Evolutionary conservation across 2,888 invertebrate species (phyloP).

Genomic region (Mongoloraphidia duomilia): DNA sequence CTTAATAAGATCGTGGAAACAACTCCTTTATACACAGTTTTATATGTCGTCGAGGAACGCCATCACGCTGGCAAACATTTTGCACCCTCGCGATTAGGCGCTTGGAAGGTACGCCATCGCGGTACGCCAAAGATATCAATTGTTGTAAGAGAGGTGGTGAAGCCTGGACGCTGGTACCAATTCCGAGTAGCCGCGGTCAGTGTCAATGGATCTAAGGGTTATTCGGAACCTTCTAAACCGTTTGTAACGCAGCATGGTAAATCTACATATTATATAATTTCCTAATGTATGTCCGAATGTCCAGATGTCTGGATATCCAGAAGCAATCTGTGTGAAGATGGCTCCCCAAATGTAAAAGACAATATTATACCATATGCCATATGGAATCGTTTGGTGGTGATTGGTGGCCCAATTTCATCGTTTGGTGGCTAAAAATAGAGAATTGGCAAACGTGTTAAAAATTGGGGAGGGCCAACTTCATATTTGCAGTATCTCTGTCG

Average conservation of each 20-base stretch:
- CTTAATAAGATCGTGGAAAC: neutral
- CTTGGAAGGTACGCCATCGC: constrained; percentile 44
- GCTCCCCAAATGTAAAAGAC: no score
- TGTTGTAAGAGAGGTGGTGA: constrained; percentile 38
- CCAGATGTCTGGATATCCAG: no score
- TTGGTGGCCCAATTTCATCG: no score
- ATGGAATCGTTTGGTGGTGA: no score
- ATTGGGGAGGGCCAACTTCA: no score
- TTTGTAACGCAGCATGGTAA: constrained; percentile 39
- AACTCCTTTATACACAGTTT: constrained; percentile 17
- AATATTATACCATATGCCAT: no score
- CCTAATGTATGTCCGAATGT: no score
- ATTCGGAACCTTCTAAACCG: constrained; percentile 42
- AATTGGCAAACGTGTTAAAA: no score
- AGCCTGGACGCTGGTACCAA: constrained; percentile 64
- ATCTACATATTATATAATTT: no score
- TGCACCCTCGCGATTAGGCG: constrained; percentile 44
- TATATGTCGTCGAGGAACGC: constrained; percentile 53
- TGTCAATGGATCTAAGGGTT: constrained; percentile 55
- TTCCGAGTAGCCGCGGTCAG: constrained; percentile 65
- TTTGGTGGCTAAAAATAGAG: no score
- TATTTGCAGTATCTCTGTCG: no score
- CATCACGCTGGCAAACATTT: constrained; percentile 54
- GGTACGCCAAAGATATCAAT: constrained; percentile 35
- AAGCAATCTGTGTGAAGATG: no score